Conservation (phyloP, 2,888 invertebrate species). For the Agonopterix subpropinquella region DNA sequence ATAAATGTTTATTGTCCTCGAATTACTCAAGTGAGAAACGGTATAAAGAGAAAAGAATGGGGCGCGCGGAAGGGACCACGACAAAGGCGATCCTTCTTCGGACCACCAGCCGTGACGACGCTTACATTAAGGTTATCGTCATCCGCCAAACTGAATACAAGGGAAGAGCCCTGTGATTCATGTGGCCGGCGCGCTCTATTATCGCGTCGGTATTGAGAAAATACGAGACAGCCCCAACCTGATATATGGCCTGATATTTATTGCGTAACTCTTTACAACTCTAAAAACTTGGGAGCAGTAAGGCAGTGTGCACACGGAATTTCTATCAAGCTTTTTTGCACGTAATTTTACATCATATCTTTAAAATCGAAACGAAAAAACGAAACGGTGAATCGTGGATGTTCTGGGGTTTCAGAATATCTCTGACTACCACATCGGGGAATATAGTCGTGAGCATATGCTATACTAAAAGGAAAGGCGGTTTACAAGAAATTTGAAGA, state of each 20-base stretch:
- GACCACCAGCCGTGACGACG: conserved; percentile 72
- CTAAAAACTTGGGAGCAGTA: background rate
- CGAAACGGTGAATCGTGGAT: too few relatives aligned
- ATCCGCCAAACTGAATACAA: conserved; percentile 72
- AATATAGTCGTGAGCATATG: too few relatives aligned
- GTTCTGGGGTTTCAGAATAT: too few relatives aligned
- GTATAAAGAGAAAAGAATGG: conserved; percentile 71
- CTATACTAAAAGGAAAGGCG: too few relatives aligned
- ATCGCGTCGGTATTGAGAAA: conserved; percentile 50
- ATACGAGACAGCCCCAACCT: conserved; percentile 33
- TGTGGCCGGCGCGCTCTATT: conserved; percentile 54
- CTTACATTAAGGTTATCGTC: conserved; percentile 75
- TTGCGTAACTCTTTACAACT: conserved; percentile 6
- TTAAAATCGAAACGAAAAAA: too few relatives aligned
- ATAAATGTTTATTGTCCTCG: conserved; percentile 74
- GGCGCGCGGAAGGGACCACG: conserved; percentile 63
- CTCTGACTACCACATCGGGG: too few relatives aligned
- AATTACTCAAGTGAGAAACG: conserved; percentile 74
- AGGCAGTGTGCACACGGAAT: too few relatives aligned
- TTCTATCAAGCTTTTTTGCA: too few relatives aligned
- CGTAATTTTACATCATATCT: too few relatives aligned
- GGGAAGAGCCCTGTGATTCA: conserved; percentile 65
- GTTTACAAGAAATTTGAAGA: too few relatives aligned
- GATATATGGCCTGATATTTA: conserved; percentile 26
- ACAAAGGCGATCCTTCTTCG: conserved; percentile 72